phyloP scores from a whole-genome alignment of 2,888 invertebrate species.

The Sinodicranocentrus sp. region DNA sequence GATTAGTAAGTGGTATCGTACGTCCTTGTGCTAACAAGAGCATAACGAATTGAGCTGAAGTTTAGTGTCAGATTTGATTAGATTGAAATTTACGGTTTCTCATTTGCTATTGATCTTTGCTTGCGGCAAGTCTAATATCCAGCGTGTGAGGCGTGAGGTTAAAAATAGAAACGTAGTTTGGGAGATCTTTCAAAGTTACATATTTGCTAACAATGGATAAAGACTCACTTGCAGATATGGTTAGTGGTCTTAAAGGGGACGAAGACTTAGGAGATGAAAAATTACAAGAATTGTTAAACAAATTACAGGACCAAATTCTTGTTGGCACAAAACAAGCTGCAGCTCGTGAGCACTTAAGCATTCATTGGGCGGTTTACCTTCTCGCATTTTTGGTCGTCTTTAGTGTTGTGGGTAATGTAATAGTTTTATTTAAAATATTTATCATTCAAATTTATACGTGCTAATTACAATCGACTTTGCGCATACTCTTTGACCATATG shows the following conservation, averaged over 20 bases:
- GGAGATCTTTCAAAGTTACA: no score
- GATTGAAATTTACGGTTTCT: no score
- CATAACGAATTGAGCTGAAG: no score
- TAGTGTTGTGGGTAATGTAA: conserved; percentile 68
- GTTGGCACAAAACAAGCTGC: conserved; percentile 23
- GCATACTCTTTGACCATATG: no score
- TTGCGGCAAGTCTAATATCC: no score
- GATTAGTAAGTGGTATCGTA: no score
- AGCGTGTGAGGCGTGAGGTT: no score
- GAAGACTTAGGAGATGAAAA: conserved; percentile 42
- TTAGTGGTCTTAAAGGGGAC: conserved; percentile 16
- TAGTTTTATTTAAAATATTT: neutral
- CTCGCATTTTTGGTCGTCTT: conserved; percentile 71
- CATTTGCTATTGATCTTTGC: no score
- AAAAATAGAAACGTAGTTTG: no score
- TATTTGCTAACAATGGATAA: conserved; percentile 21
- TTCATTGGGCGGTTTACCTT: conserved; percentile 70
- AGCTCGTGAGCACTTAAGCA: conserved; percentile 51
- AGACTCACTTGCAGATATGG: neutral
- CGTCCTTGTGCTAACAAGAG: no score
- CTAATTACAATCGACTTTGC: no score
- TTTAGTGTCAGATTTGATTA: no score
- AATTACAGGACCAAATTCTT: conserved; percentile 14
- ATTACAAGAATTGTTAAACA: conserved; percentile 43
- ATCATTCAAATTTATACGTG: neutral